Evolutionary conservation across 2,797 vertebrate genomes (phyloP).

Genomic region (Loriculus beryllinus): DNA sequence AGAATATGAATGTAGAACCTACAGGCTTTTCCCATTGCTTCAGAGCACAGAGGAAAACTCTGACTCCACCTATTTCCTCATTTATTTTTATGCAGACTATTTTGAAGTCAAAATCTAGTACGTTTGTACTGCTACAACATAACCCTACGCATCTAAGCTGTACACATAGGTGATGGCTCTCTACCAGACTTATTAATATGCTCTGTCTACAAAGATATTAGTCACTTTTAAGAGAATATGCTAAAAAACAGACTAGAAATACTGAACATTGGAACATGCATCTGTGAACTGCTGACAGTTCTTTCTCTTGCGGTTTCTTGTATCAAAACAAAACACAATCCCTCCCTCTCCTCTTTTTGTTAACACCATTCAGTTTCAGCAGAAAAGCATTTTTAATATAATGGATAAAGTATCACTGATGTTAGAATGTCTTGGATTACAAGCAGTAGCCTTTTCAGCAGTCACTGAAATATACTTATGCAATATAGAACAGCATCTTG

Average conservation of each 20-base stretch:
- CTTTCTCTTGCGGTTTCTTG: not conserved
- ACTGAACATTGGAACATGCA: not conserved
- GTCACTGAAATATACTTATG: not conserved
- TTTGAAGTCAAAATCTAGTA: not conserved
- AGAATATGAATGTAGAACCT: not conserved
- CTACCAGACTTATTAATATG: not conserved
- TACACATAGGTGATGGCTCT: rapidly evolving
- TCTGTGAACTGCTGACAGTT: not conserved
- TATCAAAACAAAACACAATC: not conserved
- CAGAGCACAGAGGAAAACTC: not conserved
- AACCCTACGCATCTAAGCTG: not conserved
- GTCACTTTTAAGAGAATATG: not conserved
- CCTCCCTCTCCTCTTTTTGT: not conserved
- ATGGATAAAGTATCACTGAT: not conserved
- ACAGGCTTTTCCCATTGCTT: not conserved
- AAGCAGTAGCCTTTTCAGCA: not conserved
- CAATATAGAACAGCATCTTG: not conserved
- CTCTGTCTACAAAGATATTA: not conserved
- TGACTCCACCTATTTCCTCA: not conserved
- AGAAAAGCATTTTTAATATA: not conserved
- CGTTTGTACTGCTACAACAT: not conserved
- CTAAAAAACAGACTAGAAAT: not conserved
- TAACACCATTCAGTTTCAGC: not conserved
- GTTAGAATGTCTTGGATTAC: not conserved
- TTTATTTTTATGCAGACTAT: not conserved